These are phyloP conservation scores for Ceratina calcarata DNA, from an alignment of 1,140 invertebrate species.

Conservation along the genomic window DNA sequence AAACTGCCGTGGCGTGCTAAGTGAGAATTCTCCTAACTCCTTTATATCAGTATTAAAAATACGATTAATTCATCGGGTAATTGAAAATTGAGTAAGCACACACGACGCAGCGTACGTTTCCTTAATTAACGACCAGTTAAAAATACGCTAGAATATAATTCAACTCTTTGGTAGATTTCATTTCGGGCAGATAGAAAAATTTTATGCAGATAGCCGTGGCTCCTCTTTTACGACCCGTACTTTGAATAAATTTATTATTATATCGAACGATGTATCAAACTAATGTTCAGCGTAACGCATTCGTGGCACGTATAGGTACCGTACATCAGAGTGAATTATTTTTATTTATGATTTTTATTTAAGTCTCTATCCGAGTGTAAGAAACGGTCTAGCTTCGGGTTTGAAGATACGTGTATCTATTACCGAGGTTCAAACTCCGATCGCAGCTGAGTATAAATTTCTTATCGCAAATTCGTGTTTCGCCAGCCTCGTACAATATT, in stretches of 20 bases:
- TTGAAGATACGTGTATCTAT: no score
- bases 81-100: not conserved
- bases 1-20: no score
- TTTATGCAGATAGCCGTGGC: not conserved
- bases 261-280: not conserved
- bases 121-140: not conserved
- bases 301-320: not conserved
- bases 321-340: not conserved
- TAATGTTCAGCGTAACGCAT: not conserved
- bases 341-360: not conserved
- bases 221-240: not conserved
- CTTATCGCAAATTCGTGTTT: no score
- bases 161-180: constrained; percentile 1
- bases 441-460: no score
- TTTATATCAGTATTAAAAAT: not conserved
- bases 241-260: constrained; percentile 12
- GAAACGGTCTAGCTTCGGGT: no score
- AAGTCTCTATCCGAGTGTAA: not conserved
- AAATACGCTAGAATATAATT: not conserved
- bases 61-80: constrained; percentile 3
- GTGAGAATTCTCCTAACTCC: not conserved
- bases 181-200: not conserved
- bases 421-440: no score
- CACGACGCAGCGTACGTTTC: not conserved
- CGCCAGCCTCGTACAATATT: no score